Evolutionary conservation across 2,888 invertebrate genomes (phyloP).

Genomic region (Lepeophtheirus nordmannii): DNA sequence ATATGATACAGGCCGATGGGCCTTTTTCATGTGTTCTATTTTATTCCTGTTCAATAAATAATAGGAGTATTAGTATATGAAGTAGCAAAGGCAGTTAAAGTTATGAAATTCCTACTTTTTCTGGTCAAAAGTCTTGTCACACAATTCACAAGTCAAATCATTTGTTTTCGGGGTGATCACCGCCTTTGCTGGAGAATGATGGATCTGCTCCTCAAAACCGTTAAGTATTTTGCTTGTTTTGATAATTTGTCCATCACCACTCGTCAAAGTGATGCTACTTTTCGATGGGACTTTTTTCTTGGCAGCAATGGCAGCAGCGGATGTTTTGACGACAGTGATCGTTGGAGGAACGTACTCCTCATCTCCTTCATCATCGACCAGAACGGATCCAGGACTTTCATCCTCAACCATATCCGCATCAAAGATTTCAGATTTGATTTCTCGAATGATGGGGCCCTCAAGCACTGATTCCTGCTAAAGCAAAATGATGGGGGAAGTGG

Average conservation of each 20-base stretch:
- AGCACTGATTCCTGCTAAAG: background rate
- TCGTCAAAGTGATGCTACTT: background rate
- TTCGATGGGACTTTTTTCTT: background rate
- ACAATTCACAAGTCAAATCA: background rate
- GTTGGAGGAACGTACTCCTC: conserved; percentile 3
- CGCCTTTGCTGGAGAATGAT: background rate
- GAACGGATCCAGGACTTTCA: background rate
- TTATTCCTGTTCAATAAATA: background rate
- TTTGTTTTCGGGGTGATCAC: background rate
- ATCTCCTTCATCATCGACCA: background rate
- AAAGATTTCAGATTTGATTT: background rate
- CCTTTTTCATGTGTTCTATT: background rate
- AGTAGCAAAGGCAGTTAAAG: background rate
- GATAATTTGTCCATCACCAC: background rate
- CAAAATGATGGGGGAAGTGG: no score
- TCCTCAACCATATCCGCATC: background rate
- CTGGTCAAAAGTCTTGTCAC: background rate
- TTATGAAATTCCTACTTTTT: background rate
- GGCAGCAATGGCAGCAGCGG: background rate
- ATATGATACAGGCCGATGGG: background rate
- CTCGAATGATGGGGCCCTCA: background rate
- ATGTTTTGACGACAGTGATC: background rate
- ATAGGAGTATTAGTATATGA: background rate
- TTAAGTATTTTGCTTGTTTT: background rate
- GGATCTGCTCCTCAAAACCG: background rate